Percentiles rank a stretch among this genome's conserved stretches.
These are phyloP conservation scores for Meloidogyne hapla DNA, from an alignment of 1,140 invertebrate genomes.

Conservation along the genomic window DNA sequence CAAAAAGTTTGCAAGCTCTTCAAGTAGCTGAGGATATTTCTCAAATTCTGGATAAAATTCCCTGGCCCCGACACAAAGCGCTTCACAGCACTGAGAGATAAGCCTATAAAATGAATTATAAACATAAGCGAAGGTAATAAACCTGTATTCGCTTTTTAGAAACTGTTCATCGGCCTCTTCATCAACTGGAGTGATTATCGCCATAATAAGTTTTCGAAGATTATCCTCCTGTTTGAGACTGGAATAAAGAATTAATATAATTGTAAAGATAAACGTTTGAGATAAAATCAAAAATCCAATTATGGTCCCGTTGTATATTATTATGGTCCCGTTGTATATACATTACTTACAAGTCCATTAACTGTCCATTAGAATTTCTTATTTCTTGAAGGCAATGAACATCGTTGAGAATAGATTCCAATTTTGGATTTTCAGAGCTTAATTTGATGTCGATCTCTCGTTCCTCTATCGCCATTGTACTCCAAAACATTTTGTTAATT, in stretches of 20 bases:
- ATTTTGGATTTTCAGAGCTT: not conserved
- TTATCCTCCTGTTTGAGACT: constrained; percentile 31
- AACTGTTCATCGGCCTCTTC: constrained; percentile 5
- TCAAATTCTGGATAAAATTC: constrained; percentile 32
- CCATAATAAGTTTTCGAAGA: constrained; percentile 22
- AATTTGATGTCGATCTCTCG: constrained; percentile 29
- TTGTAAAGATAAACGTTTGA: too few relatives aligned
- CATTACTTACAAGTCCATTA: constrained; percentile 35
- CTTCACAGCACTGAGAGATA: constrained; percentile 33
- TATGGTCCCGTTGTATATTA: too few relatives aligned
- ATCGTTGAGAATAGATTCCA: constrained; percentile 33
- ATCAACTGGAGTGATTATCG: constrained; percentile 20
- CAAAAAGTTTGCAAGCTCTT: constrained; percentile 21
- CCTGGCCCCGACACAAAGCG: constrained; percentile 27
- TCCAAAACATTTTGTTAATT: constrained; percentile 30
- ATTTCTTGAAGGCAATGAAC: constrained; percentile 39
- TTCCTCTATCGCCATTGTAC: constrained; percentile 34
- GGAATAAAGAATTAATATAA: too few relatives aligned
- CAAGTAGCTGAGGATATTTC: constrained; percentile 28
- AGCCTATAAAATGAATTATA: not conserved
- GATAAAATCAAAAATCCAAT: too few relatives aligned
- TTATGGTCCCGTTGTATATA: too few relatives aligned
- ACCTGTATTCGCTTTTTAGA: constrained; percentile 32
- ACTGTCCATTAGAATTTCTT: constrained; percentile 23
- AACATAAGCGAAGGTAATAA: not conserved